These are phyloP conservation scores for Kryptolebias marmoratus DNA, from an alignment of 2,113 vertebrate genomes.

Conservation along the genomic window DNA sequence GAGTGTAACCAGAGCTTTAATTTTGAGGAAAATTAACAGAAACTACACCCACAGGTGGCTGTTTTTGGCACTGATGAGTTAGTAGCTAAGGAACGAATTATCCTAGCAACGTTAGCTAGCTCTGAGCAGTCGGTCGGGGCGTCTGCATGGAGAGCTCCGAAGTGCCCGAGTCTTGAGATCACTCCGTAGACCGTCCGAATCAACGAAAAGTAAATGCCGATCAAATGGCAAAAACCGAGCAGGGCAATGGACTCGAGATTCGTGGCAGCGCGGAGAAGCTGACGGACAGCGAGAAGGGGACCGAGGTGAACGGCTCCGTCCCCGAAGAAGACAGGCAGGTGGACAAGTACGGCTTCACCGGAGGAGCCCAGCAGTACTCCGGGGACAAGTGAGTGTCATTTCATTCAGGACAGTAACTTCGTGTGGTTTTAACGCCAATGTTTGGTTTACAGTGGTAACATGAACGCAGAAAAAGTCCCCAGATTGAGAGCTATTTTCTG, in stretches of 20 bases:
- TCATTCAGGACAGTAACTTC: background rate
- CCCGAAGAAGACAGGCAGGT: conserved; percentile 76
- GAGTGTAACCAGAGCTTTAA: background rate
- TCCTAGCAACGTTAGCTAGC: conserved; percentile 31
- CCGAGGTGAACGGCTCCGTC: conserved; percentile 81
- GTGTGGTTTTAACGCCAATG: background rate
- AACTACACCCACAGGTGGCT: rapidly evolving
- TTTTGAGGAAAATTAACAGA: background rate
- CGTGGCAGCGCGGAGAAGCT: conserved; percentile 79
- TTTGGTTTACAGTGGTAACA: too few relatives aligned
- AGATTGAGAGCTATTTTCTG: too few relatives aligned
- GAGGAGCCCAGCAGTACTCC: conserved; percentile 84
- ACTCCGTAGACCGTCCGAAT: conserved; percentile 2
- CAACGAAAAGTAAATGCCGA: conserved; percentile 34
- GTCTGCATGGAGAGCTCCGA: conserved; percentile 31
- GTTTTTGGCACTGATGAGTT: conserved; percentile 12
- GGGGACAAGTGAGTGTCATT: conserved; percentile 76
- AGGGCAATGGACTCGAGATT: conserved; percentile 78
- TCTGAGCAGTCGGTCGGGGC: background rate
- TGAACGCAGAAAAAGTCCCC: too few relatives aligned
- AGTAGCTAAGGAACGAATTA: conserved; percentile 3
- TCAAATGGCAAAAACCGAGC: conserved; percentile 73
- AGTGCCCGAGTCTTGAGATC: background rate
- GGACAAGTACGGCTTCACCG: conserved; percentile 93
- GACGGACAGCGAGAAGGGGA: conserved; percentile 60